phyloP scores from a whole-genome alignment of 2,888 invertebrate species.

The Mycogona germanica region DNA sequence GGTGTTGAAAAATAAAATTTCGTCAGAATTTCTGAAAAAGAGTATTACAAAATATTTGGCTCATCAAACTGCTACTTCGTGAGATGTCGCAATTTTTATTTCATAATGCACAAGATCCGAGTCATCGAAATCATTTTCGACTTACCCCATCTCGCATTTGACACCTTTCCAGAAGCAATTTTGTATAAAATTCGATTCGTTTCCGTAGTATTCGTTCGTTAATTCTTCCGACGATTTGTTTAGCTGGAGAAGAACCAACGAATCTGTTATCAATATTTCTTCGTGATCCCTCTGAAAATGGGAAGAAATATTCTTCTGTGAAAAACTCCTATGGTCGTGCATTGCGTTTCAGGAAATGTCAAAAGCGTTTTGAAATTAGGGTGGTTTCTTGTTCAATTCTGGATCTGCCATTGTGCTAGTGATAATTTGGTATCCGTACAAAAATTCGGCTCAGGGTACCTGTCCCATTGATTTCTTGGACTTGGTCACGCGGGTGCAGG shows the following conservation, averaged over 20 bases:
- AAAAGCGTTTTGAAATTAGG: no score
- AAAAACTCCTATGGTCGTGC: no score
- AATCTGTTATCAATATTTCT: neutral
- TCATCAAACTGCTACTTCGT: no score
- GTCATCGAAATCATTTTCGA: no score
- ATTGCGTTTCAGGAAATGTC: no score
- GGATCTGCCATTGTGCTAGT: no score
- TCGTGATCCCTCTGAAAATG: neutral
- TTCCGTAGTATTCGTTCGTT: neutral
- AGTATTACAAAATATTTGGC: constrained; percentile 3
- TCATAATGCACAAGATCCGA: neutral
- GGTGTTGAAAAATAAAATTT: constrained; percentile 9
- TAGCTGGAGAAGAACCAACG: neutral
- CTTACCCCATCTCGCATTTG: neutral
- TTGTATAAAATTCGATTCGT: neutral
- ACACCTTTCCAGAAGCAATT: constrained; percentile 8
- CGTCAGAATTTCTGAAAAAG: constrained; percentile 1
- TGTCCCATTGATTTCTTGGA: neutral
- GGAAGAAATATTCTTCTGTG: neutral
- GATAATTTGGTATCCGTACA: no score
- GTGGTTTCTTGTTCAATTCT: no score
- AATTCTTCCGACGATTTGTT: neutral
- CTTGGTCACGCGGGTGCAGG: neutral
- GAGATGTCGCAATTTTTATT: no score
- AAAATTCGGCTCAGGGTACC: neutral